A percentile compares a stretch with the other conserved stretches of the same genome.
Evolutionary conservation across 2,888 invertebrate genomes (phyloP).

Genomic region (Polydrusus cervinus): DNA sequence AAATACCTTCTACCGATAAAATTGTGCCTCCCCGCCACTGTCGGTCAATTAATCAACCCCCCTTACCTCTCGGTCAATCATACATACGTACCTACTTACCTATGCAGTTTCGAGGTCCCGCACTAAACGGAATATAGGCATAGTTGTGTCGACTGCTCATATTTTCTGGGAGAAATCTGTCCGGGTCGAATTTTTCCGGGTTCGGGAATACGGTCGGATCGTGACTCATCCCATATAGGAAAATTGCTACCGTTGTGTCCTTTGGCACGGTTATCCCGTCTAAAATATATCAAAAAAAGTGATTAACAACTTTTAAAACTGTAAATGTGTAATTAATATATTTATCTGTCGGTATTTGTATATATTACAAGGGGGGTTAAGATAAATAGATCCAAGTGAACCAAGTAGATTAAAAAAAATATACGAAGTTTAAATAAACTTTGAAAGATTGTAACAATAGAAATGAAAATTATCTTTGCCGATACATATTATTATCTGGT

Average conservation of each 20-base stretch:
- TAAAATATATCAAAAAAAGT: constrained; percentile 56
- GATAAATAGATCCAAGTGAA: too few species aligned
- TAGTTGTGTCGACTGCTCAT: constrained; percentile 68
- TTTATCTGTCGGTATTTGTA: too few species aligned
- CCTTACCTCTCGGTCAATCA: constrained; percentile 14
- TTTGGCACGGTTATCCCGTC: constrained; percentile 69
- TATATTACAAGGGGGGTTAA: too few species aligned
- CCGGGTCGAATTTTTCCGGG: constrained; percentile 71
- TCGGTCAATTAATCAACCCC: constrained; percentile 1
- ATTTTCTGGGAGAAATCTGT: constrained; percentile 70
- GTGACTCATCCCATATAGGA: constrained; percentile 71
- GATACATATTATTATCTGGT: too few species aligned
- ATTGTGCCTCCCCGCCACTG: constrained; percentile 20
- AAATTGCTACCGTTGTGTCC: constrained; percentile 67
- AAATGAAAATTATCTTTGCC: too few species aligned
- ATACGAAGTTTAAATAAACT: too few species aligned
- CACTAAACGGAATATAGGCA: constrained; percentile 71
- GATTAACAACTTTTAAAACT: background rate
- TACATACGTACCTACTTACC: constrained; percentile 56
- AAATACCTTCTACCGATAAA: too few species aligned
- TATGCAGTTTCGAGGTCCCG: constrained; percentile 71
- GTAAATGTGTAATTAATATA: too few species aligned
- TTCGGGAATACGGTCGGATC: constrained; percentile 72
- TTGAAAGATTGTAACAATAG: too few species aligned
- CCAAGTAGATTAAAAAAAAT: too few species aligned